These are phyloP conservation scores for Euschistus heros DNA, from an alignment of 1,140 invertebrate genomes.

Conservation along the genomic window DNA sequence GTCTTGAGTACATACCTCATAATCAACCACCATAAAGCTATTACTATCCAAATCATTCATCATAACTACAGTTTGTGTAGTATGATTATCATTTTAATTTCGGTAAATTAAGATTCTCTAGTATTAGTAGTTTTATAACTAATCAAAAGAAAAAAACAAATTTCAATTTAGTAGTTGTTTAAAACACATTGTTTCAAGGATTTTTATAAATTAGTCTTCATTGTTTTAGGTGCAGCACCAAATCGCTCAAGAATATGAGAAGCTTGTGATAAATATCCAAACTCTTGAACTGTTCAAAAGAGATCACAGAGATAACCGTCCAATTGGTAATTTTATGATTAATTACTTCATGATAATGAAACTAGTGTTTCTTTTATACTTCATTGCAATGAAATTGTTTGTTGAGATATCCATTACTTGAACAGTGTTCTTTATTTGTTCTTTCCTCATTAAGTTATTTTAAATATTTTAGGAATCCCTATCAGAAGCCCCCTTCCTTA, in stretches of 20 bases:
- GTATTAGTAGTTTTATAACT: too few relatives aligned
- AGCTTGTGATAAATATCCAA: slow-evolving; percentile 69
- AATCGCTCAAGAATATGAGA: slow-evolving; percentile 80
- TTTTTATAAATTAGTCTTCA: too few relatives aligned
- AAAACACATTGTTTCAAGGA: too few relatives aligned
- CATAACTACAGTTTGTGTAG: too few relatives aligned
- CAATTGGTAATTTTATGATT: slow-evolving; percentile 32
- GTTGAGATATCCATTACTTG: too few relatives aligned
- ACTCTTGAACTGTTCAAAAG: slow-evolving; percentile 53
- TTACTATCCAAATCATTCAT: too few relatives aligned
- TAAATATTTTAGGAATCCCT: slow-evolving; percentile 8
- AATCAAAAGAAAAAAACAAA: too few relatives aligned
- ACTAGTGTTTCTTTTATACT: not conserved
- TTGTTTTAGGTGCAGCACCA: slow-evolving; percentile 68
- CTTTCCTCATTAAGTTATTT: slow-evolving; percentile 33
- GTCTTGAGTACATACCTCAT: not conserved
- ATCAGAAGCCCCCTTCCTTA: slow-evolving; percentile 35
- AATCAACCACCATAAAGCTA: too few relatives aligned
- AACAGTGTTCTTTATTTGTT: slow-evolving; percentile 20
- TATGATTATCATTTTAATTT: too few relatives aligned
- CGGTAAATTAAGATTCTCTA: not conserved
- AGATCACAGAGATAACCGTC: slow-evolving; percentile 43
- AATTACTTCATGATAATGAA: not conserved
- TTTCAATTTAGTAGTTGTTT: too few relatives aligned
- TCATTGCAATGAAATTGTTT: not conserved